These are phyloP conservation scores for Sebastes melanostomus DNA, from an alignment of 2,797 vertebrate genomes.

Conservation along the genomic window DNA sequence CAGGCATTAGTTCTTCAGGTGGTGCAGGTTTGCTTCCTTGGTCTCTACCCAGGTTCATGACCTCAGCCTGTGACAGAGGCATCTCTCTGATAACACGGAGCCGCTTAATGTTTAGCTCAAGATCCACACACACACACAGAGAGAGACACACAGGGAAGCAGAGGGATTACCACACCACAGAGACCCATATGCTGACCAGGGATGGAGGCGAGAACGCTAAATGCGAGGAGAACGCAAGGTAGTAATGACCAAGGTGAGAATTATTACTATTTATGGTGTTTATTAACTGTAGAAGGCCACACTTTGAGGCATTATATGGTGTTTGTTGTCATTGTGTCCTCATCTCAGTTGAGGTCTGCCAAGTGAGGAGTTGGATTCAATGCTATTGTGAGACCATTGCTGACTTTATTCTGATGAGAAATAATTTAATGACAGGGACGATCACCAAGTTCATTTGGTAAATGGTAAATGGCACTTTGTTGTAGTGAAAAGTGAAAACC, in stretches of 20 bases:
- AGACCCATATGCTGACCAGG: conserved; percentile 42
- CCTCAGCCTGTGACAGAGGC: conserved; percentile 48
- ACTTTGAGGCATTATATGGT: not conserved
- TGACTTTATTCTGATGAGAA: not conserved
- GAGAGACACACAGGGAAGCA: conserved; percentile 38
- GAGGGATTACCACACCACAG: conserved; percentile 62
- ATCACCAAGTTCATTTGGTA: not conserved
- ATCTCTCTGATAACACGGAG: conserved; percentile 60
- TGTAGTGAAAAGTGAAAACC: not conserved
- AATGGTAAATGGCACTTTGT: not conserved
- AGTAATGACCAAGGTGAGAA: conserved; percentile 56
- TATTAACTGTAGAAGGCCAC: not conserved
- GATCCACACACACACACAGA: conserved; percentile 38
- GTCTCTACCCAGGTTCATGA: conserved; percentile 16
- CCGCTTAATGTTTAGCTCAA: conserved; percentile 84
- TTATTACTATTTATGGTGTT: not conserved
- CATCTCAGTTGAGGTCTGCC: not conserved
- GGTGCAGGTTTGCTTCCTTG: conserved; percentile 25
- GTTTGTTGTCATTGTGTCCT: not conserved
- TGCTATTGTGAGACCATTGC: not conserved
- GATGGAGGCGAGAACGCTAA: conserved; percentile 69
- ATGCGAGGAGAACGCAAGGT: conserved; percentile 23
- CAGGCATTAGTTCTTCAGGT: not conserved
- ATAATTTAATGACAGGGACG: not conserved
- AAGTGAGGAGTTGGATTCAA: not conserved